A percentile compares a stretch with the other conserved stretches of the same genome.
Conservation (phyloP, 2,888 invertebrate species). For the Zaprionus lineosus region DNA sequence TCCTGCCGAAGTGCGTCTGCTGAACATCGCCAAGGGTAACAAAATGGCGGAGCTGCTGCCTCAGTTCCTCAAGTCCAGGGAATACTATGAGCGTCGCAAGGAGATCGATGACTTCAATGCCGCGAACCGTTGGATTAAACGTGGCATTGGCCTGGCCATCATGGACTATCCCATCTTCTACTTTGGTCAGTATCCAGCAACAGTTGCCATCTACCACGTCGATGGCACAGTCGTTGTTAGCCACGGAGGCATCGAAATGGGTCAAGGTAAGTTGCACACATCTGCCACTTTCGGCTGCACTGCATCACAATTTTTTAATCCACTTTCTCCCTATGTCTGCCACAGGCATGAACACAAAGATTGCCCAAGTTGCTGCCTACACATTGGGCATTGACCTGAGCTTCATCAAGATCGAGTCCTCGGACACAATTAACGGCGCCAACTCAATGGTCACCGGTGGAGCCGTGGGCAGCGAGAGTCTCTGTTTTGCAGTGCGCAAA, state of each 20-base stretch:
- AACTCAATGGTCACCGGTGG: slow-evolving; percentile 88
- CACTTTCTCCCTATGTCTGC: too few relatives aligned
- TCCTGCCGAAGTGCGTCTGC: slow-evolving; percentile 85
- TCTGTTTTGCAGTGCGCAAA: slow-evolving; percentile 85
- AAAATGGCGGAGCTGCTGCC: slow-evolving; percentile 83
- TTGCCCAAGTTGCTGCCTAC: slow-evolving; percentile 89
- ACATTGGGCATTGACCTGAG: slow-evolving; percentile 87
- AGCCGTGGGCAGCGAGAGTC: slow-evolving; percentile 88
- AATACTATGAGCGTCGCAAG: slow-evolving; percentile 85
- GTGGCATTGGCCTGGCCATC: slow-evolving; percentile 87
- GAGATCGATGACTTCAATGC: slow-evolving; percentile 86
- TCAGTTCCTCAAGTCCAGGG: slow-evolving; percentile 83
- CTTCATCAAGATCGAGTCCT: slow-evolving; percentile 85
- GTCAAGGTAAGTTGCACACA: slow-evolving; percentile 87
- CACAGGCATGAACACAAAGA: slow-evolving; percentile 85
- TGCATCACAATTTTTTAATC: background rate
- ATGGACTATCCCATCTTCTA: slow-evolving; percentile 87
- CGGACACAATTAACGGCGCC: slow-evolving; percentile 86
- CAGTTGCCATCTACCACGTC: slow-evolving; percentile 87
- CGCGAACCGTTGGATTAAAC: slow-evolving; percentile 91
- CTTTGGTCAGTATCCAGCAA: slow-evolving; percentile 84
- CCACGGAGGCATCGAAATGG: slow-evolving; percentile 90
- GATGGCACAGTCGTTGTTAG: slow-evolving; percentile 88
- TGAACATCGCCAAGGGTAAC: slow-evolving; percentile 83
- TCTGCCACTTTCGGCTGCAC: too few relatives aligned